Conservation (phyloP, 2,888 invertebrate genomes). For the Pteria penguin region DNA sequence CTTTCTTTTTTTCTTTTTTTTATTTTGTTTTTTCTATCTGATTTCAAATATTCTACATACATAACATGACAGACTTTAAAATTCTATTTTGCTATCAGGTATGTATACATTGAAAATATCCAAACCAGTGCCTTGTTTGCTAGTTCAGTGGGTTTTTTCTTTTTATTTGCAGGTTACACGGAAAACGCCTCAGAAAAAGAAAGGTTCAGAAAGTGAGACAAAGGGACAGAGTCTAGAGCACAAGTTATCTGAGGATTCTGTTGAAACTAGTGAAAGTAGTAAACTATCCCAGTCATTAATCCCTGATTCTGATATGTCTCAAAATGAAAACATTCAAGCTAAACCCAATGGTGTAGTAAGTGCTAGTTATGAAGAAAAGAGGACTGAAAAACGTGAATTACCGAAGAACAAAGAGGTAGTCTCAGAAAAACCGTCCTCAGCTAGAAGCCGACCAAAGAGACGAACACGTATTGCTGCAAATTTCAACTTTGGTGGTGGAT, state of each 20-base stretch:
- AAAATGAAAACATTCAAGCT: not conserved
- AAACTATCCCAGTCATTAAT: no score
- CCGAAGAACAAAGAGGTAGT: not conserved
- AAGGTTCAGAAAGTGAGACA: slow-evolving; percentile 33
- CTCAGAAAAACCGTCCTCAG: not conserved
- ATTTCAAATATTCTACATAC: no score
- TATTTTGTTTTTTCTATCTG: no score
- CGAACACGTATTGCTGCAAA: slow-evolving; percentile 59
- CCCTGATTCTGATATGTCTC: no score
- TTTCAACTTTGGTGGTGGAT: slow-evolving; percentile 33
- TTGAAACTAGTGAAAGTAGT: not conserved
- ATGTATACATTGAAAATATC: not conserved
- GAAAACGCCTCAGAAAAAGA: slow-evolving; percentile 49
- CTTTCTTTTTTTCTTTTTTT: no score
- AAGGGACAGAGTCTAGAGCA: not conserved
- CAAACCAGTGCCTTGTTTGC: no score
- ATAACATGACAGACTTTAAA: not conserved
- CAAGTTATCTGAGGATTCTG: not conserved
- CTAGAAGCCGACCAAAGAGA: slow-evolving; percentile 31
- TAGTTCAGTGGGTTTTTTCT: no score
- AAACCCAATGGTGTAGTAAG: no score
- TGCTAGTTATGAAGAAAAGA: not conserved
- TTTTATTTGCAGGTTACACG: slow-evolving; percentile 49
- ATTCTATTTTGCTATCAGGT: not conserved
- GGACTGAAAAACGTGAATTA: not conserved